phyloP scores from a whole-genome alignment of 1,140 invertebrate genomes.

The Heliconius eleuchia region DNA sequence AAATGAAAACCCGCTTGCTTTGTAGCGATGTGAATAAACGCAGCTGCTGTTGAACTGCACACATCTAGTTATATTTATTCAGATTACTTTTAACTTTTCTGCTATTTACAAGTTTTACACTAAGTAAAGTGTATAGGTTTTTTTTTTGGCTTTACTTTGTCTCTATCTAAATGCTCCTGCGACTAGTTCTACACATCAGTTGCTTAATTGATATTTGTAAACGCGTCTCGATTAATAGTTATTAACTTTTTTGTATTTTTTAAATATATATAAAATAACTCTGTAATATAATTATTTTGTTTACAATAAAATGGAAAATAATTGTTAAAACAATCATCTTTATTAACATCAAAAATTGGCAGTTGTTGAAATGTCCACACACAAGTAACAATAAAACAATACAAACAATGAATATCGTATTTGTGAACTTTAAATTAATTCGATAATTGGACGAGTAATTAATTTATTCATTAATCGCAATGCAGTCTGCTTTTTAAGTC shows the following conservation, averaged over 20 bases:
- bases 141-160: too few species aligned
- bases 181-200: too few species aligned
- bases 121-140: background rate
- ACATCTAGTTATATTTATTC: background rate
- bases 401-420: background rate
- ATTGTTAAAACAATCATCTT: background rate
- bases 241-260: too few species aligned
- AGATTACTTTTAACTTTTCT: background rate
- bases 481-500: background rate
- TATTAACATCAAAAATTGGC: background rate
- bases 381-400: background rate
- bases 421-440: constrained; percentile 8
- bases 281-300: too few species aligned
- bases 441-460: constrained; percentile 6
- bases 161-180: too few species aligned
- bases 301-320: too few species aligned
- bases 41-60: constrained; percentile 11
- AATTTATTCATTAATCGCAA: constrained; percentile 4
- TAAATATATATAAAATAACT: too few species aligned
- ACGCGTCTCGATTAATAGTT: too few species aligned
- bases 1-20: constrained; percentile 28
- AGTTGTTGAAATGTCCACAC: background rate
- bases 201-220: too few species aligned
- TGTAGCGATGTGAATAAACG: constrained; percentile 20
- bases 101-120: background rate